Evolutionary conservation across 2,888 invertebrate species (phyloP), one percentile per base, ranked within the genome.

Genomic region (Coremacera marginata): DNA sequence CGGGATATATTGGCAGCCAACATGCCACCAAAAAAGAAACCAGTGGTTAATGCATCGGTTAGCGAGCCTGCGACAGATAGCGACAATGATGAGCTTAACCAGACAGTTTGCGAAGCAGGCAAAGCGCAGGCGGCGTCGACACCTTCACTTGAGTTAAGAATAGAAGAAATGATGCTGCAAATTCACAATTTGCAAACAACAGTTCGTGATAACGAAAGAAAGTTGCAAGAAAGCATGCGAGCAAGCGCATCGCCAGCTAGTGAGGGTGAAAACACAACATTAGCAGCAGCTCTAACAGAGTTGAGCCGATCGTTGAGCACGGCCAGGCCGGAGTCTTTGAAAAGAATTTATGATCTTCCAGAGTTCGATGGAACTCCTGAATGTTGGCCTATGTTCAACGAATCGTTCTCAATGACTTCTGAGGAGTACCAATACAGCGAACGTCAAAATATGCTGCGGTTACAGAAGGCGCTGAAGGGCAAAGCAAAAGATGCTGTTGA

Each of bases 401-500:
- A 67, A 37, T n/a, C 67, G 9, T 75, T 67, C 44, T 16, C 16
- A 16, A 74, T 67, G 74, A 74, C 74, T 16, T 67, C 74, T 7
- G 34, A 34, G 22, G 74, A 74, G 44, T 74, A 74, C 49, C 52
- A 34, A 5, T 65, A 74, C 19, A 67, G n/a, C 7, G 75, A 75
- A 16, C 57, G 70, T 19, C 67, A 57, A 1, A 55, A 57, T 25
- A n/a, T n/a, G n/a, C n/a, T n/a, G n/a, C n/a, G n/a, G n/a, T n/a
- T n/a, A n/a, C n/a, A n/a, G n/a, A n/a, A n/a, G n/a, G n/a, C n/a
- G n/a, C n/a, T n/a, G n/a, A n/a, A n/a, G n/a, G n/a, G n/a, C n/a
- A n/a, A n/a, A n/a, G 75, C 57, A 8, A 67, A 37, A 11, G 68
- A 75, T 11, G 60, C 55, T 2, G 68, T 75, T 5, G 75, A 75